Conservation (phyloP, 2,113 vertebrate genomes). For the Lagopus leucura region DNA sequence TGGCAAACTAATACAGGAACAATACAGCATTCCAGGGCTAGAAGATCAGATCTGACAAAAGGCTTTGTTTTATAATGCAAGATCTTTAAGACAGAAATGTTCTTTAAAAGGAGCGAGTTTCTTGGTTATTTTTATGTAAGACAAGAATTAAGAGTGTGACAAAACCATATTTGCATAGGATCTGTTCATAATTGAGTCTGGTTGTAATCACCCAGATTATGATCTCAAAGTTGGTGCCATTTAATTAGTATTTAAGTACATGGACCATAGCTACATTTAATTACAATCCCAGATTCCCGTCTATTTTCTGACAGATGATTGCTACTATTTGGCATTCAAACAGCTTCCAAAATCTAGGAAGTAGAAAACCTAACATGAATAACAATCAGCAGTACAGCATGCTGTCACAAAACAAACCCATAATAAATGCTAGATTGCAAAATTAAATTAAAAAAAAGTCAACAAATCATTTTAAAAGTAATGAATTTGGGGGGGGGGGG, state of each 20-base stretch:
- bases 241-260: constrained; percentile 37
- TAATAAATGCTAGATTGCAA: not conserved
- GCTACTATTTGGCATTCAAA: constrained; percentile 26
- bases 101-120: constrained; percentile 44
- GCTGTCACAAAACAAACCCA: constrained; percentile 6
- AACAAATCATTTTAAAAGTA: not conserved
- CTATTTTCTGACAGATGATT: constrained; percentile 33
- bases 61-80: constrained; percentile 39
- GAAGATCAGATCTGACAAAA: constrained; percentile 20
- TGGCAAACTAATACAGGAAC: constrained; percentile 8
- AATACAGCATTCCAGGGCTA: not conserved
- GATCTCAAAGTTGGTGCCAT: not conserved
- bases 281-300: not conserved
- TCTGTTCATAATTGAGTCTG: not conserved
- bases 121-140: not conserved
- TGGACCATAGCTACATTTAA: constrained; percentile 1
- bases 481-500: not conserved
- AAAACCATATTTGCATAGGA: not conserved
- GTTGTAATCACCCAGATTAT: not conserved
- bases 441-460: not conserved
- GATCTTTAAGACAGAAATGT: constrained; percentile 52
- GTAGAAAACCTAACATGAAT: constrained; percentile 34
- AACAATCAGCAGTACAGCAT: constrained; percentile 38
- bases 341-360: constrained; percentile 11
- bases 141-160: not conserved